Conservation (phyloP, 1,140 invertebrate genomes). For the fruit fly (Drosophila melanogaster) region Release_6_plus_ISO1_MT NT_033777.3:5179001-5179500, state of each 20-base stretch:
- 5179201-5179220: slow-evolving; percentile 68
- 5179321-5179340: slow-evolving; percentile 44
- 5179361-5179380: slow-evolving; percentile 38
- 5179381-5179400: slow-evolving; percentile 69
- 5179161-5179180: slow-evolving; percentile 55
- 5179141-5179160: slow-evolving; percentile 25
- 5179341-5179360: slow-evolving; percentile 16
- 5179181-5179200: slow-evolving; percentile 78
- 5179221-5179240: slow-evolving; percentile 73
- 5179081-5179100: slow-evolving; percentile 6
- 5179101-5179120: slow-evolving; percentile 19
- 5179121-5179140: slow-evolving; percentile 23
- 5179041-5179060: slow-evolving; percentile 47
- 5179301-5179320: slow-evolving; percentile 80
- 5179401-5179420: slow-evolving; percentile 25
- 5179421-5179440: slow-evolving; percentile 55
- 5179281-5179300: slow-evolving; percentile 46
- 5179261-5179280: slow-evolving; percentile 29
- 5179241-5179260: slow-evolving; percentile 53
- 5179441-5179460: slow-evolving; percentile 83
- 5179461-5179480: slow-evolving; percentile 86
- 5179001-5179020: slow-evolving; percentile 23
- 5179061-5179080: slow-evolving; percentile 57
- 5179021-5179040: slow-evolving; percentile 8
- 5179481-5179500: slow-evolving; percentile 85